These are phyloP conservation scores for Sarcophaga variegata DNA, from an alignment of 2,888 invertebrate genomes.

Conservation along the genomic window DNA sequence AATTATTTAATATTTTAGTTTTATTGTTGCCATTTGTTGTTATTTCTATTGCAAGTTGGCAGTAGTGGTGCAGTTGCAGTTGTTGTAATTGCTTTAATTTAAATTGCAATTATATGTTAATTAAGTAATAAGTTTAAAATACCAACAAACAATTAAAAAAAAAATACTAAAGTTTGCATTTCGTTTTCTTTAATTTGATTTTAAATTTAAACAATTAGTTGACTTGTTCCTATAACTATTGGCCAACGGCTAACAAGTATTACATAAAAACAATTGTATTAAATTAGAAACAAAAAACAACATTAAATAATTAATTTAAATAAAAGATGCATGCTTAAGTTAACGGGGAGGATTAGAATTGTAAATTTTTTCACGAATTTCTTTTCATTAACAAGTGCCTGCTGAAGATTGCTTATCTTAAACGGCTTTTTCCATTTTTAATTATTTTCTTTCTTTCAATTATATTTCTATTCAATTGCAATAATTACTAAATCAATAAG, in stretches of 20 bases:
- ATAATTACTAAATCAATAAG: background rate
- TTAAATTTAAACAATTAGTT: conserved; percentile 53
- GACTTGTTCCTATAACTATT: background rate
- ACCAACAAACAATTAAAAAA: conserved; percentile 3
- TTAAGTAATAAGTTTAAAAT: conserved; percentile 60
- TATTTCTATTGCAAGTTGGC: background rate
- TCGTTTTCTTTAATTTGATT: conserved; percentile 20
- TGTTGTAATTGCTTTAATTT: conserved; percentile 57
- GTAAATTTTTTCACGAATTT: conserved; percentile 33
- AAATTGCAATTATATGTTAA: conserved; percentile 68
- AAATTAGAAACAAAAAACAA: background rate
- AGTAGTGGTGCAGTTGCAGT: conserved; percentile 1
- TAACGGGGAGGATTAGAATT: conserved; percentile 12
- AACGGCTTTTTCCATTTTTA: background rate
- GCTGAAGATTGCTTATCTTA: background rate
- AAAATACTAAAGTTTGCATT: too few species aligned
- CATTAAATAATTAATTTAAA: background rate
- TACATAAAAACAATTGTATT: conserved; percentile 40
- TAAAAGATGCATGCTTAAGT: conserved; percentile 8
- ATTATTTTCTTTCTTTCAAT: too few species aligned
- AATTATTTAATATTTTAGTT: conserved; percentile 47
- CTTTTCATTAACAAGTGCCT: background rate
- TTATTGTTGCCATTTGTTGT: background rate
- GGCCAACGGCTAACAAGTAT: background rate
- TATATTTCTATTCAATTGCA: background rate